phyloP scores from a whole-genome alignment of 2,888 invertebrate genomes.

The Gymnoscelis rufifasciata region DNA sequence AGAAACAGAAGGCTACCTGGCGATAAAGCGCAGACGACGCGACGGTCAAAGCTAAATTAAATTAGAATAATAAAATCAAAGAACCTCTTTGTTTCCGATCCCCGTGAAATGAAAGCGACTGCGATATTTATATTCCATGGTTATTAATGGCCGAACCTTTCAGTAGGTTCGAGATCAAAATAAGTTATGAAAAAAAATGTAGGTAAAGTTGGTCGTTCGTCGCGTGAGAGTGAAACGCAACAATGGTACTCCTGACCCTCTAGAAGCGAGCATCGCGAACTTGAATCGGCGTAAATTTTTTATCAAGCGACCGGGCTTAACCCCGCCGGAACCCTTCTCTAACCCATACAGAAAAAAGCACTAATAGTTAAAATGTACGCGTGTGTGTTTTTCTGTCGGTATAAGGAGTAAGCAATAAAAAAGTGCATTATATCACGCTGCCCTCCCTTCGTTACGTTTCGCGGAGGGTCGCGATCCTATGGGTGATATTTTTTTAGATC shows the following conservation, averaged over 20 bases:
- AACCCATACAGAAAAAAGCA: slow-evolving; percentile 59
- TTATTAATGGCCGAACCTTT: slow-evolving; percentile 31
- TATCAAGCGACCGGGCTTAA: slow-evolving; percentile 58
- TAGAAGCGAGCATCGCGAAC: slow-evolving; percentile 53
- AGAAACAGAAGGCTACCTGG: slow-evolving; percentile 74
- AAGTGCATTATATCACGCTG: slow-evolving; percentile 77
- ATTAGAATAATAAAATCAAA: slow-evolving; percentile 73
- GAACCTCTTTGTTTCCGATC: slow-evolving; percentile 52
- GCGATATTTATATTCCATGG: slow-evolving; percentile 32
- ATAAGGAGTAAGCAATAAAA: slow-evolving; percentile 76
- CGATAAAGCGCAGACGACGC: slow-evolving; percentile 73
- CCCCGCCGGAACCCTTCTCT: slow-evolving; percentile 73
- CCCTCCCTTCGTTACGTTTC: slow-evolving; percentile 73
- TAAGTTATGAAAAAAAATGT: slow-evolving; percentile 23
- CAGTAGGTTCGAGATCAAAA: slow-evolving; percentile 22
- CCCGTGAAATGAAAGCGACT: slow-evolving; percentile 33
- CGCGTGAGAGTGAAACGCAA: slow-evolving; percentile 32
- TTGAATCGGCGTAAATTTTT: slow-evolving; percentile 69
- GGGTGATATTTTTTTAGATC: slow-evolving; percentile 46
- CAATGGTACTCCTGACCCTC: slow-evolving; percentile 51
- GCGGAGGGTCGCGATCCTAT: slow-evolving; percentile 56
- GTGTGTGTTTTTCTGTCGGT: slow-evolving; percentile 73
- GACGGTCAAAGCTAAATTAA: slow-evolving; percentile 64
- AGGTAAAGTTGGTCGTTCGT: slow-evolving; percentile 18
- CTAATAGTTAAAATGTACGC: slow-evolving; percentile 75